Base-by-base conservation (phyloP, 2,113 vertebrate genomes). In the Sarotherodon lohbergeri region DNA sequence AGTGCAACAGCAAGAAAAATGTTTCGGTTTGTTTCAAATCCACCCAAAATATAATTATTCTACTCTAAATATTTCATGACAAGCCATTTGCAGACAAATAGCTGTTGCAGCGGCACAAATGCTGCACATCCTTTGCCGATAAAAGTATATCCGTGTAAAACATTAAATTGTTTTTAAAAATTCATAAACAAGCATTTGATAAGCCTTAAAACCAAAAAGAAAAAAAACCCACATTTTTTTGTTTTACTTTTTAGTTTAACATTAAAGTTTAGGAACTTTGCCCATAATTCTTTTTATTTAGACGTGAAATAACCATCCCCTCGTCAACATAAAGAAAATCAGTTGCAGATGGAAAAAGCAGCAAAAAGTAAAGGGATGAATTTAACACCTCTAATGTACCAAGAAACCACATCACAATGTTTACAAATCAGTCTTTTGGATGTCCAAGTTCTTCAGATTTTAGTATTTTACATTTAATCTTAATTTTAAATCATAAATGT, bases 51-150 rank as follows among this genome's bases (percentile, higher is more conserved):
- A n/a, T 5, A n/a, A 39, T 39, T 39, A 3, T 68, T 68, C 61
- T 39, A 39, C 19, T 39, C 11, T 22, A 68, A 68, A 68, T 68
- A 39, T 43, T 71, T 71, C 3, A 71, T 0, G 66, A 43, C 12
- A 43, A 43, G 4, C 41, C 41, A 16, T 27, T 11, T 73, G 68
- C 16, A 73, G 22, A 17, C 12, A 48, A 0, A n/a, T 34, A 78
- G 10, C 46, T 17, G 10, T 1, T 13, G 46, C 16, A n/a, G 17
- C 6, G 1, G 24, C 0, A 32, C 16, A 78, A 34, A n/a, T 4
- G 46, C 73, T 32, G 4, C 46, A 50, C 71, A 9, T 50, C 24
- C 71, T 78, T 46, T n/a, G 24, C 27, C 1, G 9, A 52, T 52
- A 52, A 78, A n/a, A 19, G 4, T 8, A 32, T 1, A 32, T 5